Percentiles rank a stretch among this genome's conserved stretches.
Evolutionary conservation across 2,888 invertebrate genomes (phyloP).

Genomic region (Hemistola chrysoprasaria): DNA sequence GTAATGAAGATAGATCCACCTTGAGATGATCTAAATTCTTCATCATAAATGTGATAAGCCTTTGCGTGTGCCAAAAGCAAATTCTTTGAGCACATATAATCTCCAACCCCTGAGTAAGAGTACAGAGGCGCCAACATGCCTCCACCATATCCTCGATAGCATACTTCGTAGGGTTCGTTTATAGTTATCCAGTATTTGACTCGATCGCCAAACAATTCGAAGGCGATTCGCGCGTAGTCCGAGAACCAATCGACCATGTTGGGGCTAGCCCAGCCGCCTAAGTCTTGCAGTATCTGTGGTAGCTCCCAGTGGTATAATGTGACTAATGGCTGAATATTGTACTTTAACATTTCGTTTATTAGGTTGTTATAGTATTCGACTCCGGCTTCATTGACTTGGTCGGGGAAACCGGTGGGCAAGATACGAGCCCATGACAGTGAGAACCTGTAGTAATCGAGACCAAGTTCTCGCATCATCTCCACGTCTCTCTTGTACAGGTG

Average conservation of each 20-base stretch:
- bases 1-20: conserved; percentile 45
- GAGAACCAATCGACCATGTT: conserved; percentile 65
- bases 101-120: conserved; percentile 47
- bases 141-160: conserved; percentile 64
- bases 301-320: conserved; percentile 80
- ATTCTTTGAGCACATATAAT: conserved; percentile 69
- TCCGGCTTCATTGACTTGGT: conserved; percentile 74
- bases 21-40: conserved; percentile 44
- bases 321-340: conserved; percentile 83
- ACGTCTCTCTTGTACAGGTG: conserved; percentile 81
- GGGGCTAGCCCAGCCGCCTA: conserved; percentile 77
- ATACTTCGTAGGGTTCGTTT: conserved; percentile 72
- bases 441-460: conserved; percentile 77
- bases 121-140: conserved; percentile 42
- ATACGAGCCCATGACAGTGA: conserved; percentile 84
- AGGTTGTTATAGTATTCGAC: conserved; percentile 59
- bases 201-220: conserved; percentile 64
- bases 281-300: conserved; percentile 70
- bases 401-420: conserved; percentile 78
- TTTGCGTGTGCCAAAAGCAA: conserved; percentile 77
- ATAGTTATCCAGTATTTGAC: conserved; percentile 79
- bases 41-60: conserved; percentile 56
- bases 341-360: conserved; percentile 78
- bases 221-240: conserved; percentile 65
- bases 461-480: conserved; percentile 63